Evolutionary conservation across 2,113 vertebrate species (phyloP), one percentile per base, ranked within the genome.

Genomic region (Turdus rufiventris): DNA sequence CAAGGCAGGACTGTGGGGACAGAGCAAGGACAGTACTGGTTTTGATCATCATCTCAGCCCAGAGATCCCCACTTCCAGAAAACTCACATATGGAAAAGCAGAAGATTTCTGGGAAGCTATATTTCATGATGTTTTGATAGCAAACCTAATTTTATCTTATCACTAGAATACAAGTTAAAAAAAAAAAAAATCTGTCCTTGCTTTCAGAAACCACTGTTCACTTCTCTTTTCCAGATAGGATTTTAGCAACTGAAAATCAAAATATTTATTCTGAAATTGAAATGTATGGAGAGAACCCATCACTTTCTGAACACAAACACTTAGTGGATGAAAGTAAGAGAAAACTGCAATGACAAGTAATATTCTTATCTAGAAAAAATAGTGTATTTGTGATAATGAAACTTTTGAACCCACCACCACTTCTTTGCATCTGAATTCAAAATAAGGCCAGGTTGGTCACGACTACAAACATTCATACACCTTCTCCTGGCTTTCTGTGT

Each of bases 41-140:
- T 65, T 11, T 12, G 9, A 8, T 56, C 4, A 0, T 54, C 8
- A 8, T 25, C 72, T 76, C 62, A 72, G 3, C 17, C 12, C 19
- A 42, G 31, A 1, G 16, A 38, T 6, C 4, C 5, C 10, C 9
- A 47, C 4, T 16, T 67, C 29, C 6, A 5, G 43, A 81, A 65
- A 74, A 26, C 3, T 15, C 2, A 3, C 31, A 34, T 18, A 21
- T 0, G 0, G 24, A 60, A 79, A 68, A 85, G 3, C 1, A 3
- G 26, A 51, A 88, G 10, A 13, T 40, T 85, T 72, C 53, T 51
- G 50, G 9, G 48, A 66, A 88, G 13, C 12, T 34, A 6, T 5
- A 4, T 68, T 72, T 58, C 42, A 42, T 13, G 5, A 29, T 50
- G 1, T 50, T 71, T 71, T 74, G 26, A 13, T 54, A 54, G 21